phyloP scores from a whole-genome alignment of 2,797 vertebrate species.

The Darevskia nairensis region DNA sequence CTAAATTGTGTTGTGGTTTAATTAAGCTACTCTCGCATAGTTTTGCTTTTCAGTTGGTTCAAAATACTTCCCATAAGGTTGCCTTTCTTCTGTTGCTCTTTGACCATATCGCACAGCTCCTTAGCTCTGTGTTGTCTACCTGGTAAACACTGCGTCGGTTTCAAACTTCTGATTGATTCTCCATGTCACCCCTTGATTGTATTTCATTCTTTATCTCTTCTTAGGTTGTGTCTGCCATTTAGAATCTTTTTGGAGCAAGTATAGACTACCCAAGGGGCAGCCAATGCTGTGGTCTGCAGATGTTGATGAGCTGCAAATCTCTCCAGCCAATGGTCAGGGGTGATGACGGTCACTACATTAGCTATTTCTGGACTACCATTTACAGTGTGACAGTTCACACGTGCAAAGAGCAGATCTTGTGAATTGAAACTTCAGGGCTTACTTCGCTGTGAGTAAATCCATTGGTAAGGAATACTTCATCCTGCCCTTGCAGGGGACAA shows the following conservation, averaged over 20 bases:
- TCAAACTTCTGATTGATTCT: neutral
- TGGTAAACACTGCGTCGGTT: neutral
- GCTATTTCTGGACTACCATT: neutral
- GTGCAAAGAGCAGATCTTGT: neutral
- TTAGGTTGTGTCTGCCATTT: neutral
- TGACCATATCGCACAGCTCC: neutral
- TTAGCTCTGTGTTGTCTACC: neutral
- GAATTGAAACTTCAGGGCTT: neutral
- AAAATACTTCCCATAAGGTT: neutral
- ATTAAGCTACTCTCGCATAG: neutral
- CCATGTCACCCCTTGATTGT: neutral
- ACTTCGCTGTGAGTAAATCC: neutral
- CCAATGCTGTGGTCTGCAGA: too few species aligned
- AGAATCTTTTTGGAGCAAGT: neutral
- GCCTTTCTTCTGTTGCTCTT: neutral
- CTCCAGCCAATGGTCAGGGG: too few species aligned
- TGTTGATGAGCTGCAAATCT: too few species aligned
- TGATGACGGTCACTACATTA: too few species aligned
- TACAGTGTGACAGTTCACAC: neutral
- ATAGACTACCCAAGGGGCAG: neutral
- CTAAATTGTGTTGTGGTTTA: conserved; percentile 2
- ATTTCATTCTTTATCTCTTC: neutral
- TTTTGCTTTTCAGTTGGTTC: neutral
- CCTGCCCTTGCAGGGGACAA: too few species aligned
- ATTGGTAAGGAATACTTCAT: neutral